phyloP scores from a whole-genome alignment of 2,113 vertebrate species.

The Rhagologus leucostigma region DNA sequence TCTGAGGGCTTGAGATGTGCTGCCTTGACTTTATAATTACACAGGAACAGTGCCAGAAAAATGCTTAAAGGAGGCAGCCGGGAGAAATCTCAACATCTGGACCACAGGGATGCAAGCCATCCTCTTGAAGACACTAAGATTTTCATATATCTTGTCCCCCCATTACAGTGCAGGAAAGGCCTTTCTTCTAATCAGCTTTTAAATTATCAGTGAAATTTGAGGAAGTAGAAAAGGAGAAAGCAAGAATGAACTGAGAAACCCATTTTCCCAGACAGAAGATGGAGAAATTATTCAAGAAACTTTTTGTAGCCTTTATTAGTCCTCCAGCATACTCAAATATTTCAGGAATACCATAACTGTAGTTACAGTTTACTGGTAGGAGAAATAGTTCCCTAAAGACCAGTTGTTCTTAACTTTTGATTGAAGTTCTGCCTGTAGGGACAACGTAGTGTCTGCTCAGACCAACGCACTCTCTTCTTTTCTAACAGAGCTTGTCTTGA shows the following conservation, averaged over 20 bases:
- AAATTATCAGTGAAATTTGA: neutral
- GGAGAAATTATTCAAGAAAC: neutral
- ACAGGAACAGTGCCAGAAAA: neutral
- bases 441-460: neutral
- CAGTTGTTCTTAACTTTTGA: neutral
- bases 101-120: neutral
- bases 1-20: neutral
- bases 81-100: neutral
- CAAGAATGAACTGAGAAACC: neutral
- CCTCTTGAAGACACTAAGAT: neutral
- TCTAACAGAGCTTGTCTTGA: neutral
- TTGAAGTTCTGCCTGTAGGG: neutral
- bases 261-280: neutral
- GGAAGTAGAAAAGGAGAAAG: neutral
- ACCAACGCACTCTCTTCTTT: neutral
- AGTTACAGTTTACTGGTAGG: neutral
- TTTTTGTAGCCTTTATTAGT: neutral
- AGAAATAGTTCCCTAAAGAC: neutral
- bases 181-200: neutral
- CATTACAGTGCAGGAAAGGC: neutral
- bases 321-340: neutral
- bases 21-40: neutral
- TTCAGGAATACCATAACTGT: neutral
- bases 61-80: neutral
- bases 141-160: neutral